phyloP scores from a whole-genome alignment of 2,113 vertebrate species.

The Triplophysa siluroides region DNA sequence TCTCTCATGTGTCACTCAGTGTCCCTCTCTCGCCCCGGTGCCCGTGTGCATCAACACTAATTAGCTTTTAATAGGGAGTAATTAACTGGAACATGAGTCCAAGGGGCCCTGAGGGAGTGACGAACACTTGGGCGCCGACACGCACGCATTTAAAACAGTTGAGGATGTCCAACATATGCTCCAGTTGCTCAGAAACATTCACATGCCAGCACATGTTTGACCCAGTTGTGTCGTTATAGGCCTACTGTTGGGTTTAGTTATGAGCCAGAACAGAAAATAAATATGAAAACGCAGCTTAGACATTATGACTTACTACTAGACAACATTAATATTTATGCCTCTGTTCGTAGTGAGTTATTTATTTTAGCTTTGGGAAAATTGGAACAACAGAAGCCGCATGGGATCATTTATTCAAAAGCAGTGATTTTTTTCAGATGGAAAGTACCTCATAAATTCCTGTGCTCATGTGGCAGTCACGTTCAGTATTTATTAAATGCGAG shows the following conservation, averaged over 20 bases:
- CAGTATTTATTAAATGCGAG: neutral
- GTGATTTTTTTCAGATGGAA: neutral
- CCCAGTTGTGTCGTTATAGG: conserved; percentile 15
- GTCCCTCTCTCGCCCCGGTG: conserved; percentile 27
- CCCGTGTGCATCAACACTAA: conserved; percentile 53
- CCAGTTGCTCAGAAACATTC: conserved; percentile 38
- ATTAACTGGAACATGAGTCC: conserved; percentile 55
- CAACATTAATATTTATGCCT: neutral
- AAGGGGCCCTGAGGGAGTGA: conserved; percentile 8
- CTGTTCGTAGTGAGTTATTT: neutral
- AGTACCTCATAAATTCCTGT: neutral
- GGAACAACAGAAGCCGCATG: neutral
- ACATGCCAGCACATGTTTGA: conserved; percentile 40
- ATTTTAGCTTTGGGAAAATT: neutral
- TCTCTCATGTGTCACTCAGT: neutral
- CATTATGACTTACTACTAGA: neutral
- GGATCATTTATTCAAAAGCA: neutral
- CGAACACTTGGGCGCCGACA: conserved; percentile 26
- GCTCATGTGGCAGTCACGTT: neutral
- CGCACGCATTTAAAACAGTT: conserved; percentile 24
- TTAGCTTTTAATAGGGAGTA: conserved; percentile 60
- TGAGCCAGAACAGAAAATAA: conserved; percentile 2
- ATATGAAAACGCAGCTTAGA: neutral
- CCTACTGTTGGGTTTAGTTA: neutral
- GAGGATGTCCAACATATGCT: conserved; percentile 34